Evolutionary conservation across 2,888 invertebrate species (phyloP), one percentile per base, ranked within the genome.

Genomic region (Chrysolina oricalcia): DNA sequence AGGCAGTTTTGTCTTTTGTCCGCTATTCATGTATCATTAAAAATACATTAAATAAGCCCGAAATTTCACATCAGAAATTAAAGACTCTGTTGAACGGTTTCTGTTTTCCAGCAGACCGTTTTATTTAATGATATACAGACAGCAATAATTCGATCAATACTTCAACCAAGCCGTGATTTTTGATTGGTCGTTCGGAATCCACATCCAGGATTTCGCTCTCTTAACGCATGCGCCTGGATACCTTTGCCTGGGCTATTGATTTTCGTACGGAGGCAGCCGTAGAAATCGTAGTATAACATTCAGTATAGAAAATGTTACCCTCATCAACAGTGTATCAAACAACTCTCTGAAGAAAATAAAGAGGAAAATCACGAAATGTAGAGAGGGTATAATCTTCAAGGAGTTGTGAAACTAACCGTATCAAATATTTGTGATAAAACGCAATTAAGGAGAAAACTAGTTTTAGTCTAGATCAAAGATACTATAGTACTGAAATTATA

Each of bases 151-250:
- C 23, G 59, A 59, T 59, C 59, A 59, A 59, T 59, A 59, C 59
- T n/a, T 15, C 50, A 0, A 50, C 9, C 50, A n/a, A 59, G 35
- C 27, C 0, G 6, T 59, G 27, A 59, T 27, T 59, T 23, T 35
- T 59, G 59, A 59, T 59, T 59, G 59, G 59, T n/a, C 2, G 59
- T 59, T 27, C 8, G 10, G 17, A 59, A 59, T 59, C 35, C 59
- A 59, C 27, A 59, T 27, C 59, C 59, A 59, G 59, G 27, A 35
- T 59, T 15, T 59, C 8, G n/a, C 6, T 27, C 13, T n/a, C 15
- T 27, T 35, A 27, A 10, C 59, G 59, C 59, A 27, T 27, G 35
- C 59, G 27, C 27, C 23, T 35, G 15, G 13, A n/a, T 11, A 35
- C 27, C 59, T 27, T n/a, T 23, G 59, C 35, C 59, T 15, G 35